phyloP scores from a whole-genome alignment of 2,888 invertebrate species.

The Chalcis sispes region DNA sequence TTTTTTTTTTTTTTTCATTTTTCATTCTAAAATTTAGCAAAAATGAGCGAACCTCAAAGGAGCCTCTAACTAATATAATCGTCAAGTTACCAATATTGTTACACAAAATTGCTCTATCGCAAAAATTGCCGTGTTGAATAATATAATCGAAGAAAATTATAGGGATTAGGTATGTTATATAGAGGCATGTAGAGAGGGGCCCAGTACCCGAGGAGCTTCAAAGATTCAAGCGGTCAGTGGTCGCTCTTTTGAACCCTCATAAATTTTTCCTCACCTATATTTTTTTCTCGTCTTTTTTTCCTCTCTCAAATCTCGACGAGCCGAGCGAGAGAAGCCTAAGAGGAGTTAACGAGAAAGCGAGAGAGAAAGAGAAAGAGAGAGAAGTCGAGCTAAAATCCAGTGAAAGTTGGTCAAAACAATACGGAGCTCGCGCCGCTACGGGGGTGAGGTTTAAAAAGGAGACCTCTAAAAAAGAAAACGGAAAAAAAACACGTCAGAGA shows the following conservation, averaged over 20 bases:
- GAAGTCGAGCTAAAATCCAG: constrained; percentile 12
- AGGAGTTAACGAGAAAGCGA: constrained; percentile 55
- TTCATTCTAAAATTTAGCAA: too few relatives aligned
- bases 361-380: constrained; percentile 53
- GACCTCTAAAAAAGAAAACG: constrained; percentile 15
- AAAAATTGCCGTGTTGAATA: constrained; percentile 32
- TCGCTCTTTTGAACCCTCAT: constrained; percentile 65
- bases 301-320: background rate
- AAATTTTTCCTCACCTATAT: constrained; percentile 68
- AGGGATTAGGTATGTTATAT: constrained; percentile 45
- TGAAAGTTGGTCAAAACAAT: constrained; percentile 54
- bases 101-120: constrained; percentile 46
- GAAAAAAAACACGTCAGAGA: constrained; percentile 16
- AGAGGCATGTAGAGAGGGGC: background rate
- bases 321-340: constrained; percentile 17
- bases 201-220: constrained; percentile 15
- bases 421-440: constrained; percentile 9
- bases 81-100: constrained; percentile 14
- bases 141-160: constrained; percentile 47
- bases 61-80: constrained; percentile 30
- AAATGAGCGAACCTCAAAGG: too few relatives aligned
- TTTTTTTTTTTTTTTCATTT: too few relatives aligned
- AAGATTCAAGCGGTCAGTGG: constrained; percentile 52
- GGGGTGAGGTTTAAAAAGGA: constrained; percentile 36
- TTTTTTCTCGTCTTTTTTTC: constrained; percentile 63